phyloP scores from a whole-genome alignment of 2,888 invertebrate species.

The Folsomia manolachei region DNA sequence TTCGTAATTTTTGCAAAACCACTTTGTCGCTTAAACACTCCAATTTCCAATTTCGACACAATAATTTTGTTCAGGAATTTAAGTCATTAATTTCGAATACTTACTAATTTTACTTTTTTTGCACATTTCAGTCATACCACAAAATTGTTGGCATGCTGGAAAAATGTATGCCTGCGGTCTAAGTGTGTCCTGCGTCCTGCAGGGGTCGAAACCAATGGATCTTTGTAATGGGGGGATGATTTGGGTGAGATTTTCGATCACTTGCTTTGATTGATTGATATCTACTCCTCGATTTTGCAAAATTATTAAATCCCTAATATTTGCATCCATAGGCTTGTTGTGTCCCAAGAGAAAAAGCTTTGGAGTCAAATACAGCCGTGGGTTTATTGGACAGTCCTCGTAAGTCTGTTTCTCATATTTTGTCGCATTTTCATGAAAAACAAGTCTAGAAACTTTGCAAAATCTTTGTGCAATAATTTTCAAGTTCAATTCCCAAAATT shows the following conservation, averaged over 20 bases:
- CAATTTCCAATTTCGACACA: too few species aligned
- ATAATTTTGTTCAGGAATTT: too few species aligned
- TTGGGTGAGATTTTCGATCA: conserved; percentile 63
- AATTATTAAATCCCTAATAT: background rate
- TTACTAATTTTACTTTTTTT: too few species aligned
- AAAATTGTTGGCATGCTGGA: conserved; percentile 70
- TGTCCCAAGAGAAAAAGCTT: conserved; percentile 68
- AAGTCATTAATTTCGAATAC: too few species aligned
- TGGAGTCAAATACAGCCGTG: conserved; percentile 54
- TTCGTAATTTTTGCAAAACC: too few species aligned
- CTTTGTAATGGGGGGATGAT: conserved; percentile 90
- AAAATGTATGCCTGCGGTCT: conserved; percentile 83
- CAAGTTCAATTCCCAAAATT: too few species aligned
- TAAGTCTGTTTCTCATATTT: conserved; percentile 66
- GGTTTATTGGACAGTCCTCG: conserved; percentile 77
- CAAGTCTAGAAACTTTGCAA: too few species aligned
- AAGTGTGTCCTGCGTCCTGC: conserved; percentile 84
- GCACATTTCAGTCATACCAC: conserved; percentile 55
- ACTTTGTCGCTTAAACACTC: too few species aligned
- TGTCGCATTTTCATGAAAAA: background rate
- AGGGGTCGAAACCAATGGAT: conserved; percentile 82
- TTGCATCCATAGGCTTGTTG: conserved; percentile 63
- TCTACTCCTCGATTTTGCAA: too few species aligned
- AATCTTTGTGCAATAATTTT: too few species aligned
- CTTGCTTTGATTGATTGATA: background rate